Percentiles rank a stretch among this genome's conserved stretches.
These are phyloP conservation scores for Brachyrhaphis roseni DNA, from an alignment of 2,797 vertebrate genomes.

Conservation along the genomic window DNA sequence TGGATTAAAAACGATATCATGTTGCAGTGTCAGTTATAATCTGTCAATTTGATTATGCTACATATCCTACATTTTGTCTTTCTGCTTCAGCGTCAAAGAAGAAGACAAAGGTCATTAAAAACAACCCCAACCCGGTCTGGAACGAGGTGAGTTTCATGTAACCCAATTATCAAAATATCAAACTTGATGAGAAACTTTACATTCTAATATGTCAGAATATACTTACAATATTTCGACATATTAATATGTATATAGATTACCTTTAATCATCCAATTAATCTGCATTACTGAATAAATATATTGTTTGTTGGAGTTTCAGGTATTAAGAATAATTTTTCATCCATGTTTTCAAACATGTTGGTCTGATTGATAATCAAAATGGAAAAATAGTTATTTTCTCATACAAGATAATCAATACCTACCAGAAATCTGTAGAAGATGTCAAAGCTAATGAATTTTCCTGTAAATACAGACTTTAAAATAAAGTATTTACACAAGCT, in stretches of 20 bases:
- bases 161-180: no score
- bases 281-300: neutral
- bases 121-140: constrained; percentile 94
- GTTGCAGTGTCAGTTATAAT: neutral
- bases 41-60: neutral
- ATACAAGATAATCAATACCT: neutral
- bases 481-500: neutral
- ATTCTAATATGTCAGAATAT: no score
- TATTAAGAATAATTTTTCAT: neutral
- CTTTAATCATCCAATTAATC: neutral
- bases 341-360: neutral
- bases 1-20: neutral
- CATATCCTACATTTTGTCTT: neutral
- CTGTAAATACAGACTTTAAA: no score
- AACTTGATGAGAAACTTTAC: neutral
- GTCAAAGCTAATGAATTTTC: neutral
- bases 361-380: neutral
- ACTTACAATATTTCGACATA: neutral
- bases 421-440: neutral
- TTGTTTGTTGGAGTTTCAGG: neutral
- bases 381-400: neutral
- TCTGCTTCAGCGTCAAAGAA: constrained; percentile 89
- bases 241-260: neutral
- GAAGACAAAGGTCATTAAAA: constrained; percentile 95
- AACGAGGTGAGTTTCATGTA: constrained; percentile 86